Base-by-base conservation (phyloP, 2,888 invertebrate species). In the Drosophila testacea region DNA sequence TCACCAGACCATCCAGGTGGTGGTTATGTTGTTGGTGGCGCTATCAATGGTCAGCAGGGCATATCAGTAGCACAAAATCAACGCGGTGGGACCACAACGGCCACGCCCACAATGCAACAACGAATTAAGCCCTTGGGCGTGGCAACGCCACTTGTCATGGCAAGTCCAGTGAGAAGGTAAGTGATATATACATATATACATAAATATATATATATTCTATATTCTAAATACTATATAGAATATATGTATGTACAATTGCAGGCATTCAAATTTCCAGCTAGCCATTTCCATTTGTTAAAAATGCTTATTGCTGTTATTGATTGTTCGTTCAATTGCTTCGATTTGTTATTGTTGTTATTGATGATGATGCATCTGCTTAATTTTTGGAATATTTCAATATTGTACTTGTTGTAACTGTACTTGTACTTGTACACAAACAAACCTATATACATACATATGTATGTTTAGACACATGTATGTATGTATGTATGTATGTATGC, bases 91-190 rank as follows among this genome's bases (percentile, higher is more conserved):
- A 94, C 77, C 38, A 83, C 90, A 91, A 94, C 88, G 62, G 92
- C 93, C 61, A 96, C 97, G 89, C 97, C 97, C 63, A 97, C 97
- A 55, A 96, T 97, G 96, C 97, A 97, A 92, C 97, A 97, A 93
- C 94, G 97, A 90, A 96, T 97, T 90, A 97, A 97, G 93, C 96
- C 97, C 69, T 94, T 97, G 66, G 97, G 97, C 56, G 97, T 97
- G 81, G 97, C 97, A 67, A 97, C 97, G 74, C 97, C 97, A 41
- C 94, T 97, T 62, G 96, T 97, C 7, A 94, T 97, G 94, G 96
- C 95, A 93, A 97, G 97, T 93, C 97, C 97, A 69, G 96, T 97
- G 84, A 94, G 97, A 94, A 96, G 97, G 97, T 97, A 94, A 93
- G 93, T 90, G 51, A 4, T 54, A 36, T 27, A 27, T 32, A 22